A percentile compares a stretch with the other conserved stretches of the same genome.
These are phyloP conservation scores for Chloebia gouldiae DNA, from an alignment of 2,113 vertebrate genomes.

Conservation along the genomic window DNA sequence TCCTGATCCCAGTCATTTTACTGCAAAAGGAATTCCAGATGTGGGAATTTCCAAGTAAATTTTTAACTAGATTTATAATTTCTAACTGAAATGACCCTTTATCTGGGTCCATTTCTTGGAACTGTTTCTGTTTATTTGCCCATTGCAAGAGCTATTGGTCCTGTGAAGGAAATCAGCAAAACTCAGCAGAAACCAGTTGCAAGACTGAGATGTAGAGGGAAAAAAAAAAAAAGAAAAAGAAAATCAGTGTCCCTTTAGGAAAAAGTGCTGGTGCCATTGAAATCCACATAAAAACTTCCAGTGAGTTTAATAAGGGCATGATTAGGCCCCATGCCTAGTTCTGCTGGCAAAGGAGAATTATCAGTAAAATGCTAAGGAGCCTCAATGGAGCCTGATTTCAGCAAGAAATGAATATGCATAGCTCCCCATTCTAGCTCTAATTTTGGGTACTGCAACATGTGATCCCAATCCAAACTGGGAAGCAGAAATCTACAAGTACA, in stretches of 20 bases:
- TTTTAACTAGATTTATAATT: neutral
- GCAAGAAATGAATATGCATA: neutral
- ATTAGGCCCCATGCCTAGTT: neutral
- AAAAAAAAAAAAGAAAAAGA: rapidly evolving
- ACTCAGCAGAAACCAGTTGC: neutral
- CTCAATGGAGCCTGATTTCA: neutral
- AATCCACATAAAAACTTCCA: constrained; percentile 46
- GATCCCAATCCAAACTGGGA: neutral
- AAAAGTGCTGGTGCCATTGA: neutral
- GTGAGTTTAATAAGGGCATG: neutral
- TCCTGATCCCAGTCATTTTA: neutral
- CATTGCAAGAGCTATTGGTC: neutral
- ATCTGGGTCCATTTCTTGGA: neutral
- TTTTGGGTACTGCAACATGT: neutral
- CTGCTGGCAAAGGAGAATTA: constrained; percentile 3
- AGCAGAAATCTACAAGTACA: neutral
- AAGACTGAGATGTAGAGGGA: neutral
- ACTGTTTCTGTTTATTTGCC: neutral
- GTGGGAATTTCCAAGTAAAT: neutral
- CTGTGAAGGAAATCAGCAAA: neutral
- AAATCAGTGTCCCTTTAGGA: neutral
- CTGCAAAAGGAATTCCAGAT: constrained; percentile 23
- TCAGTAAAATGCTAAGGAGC: constrained; percentile 16
- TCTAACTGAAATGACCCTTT: neutral
- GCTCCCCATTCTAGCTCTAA: neutral